Percentiles rank a stretch among this genome's conserved stretches.
Conservation (phyloP, 2,888 invertebrate species). For the Xestoiulus laeticollis region DNA sequence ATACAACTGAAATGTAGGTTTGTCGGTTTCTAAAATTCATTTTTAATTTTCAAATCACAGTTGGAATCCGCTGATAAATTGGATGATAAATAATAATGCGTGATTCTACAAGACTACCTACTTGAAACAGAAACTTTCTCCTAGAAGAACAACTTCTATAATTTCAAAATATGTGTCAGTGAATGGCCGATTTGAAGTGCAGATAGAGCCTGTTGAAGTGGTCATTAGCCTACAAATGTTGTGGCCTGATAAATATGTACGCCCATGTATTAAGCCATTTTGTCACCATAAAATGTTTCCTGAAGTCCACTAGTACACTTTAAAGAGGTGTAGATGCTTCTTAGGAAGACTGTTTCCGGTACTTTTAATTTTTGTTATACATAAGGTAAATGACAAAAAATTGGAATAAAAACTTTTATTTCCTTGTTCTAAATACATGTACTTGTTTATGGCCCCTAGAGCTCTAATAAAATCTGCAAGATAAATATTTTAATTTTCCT, state of each 20-base stretch:
- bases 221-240: constrained; percentile 11
- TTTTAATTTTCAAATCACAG: neutral
- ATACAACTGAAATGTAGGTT: neutral
- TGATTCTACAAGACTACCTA: neutral
- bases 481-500: no score
- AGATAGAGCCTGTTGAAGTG: neutral
- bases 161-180: neutral
- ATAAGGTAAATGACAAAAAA: no score
- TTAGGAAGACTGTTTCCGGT: neutral
- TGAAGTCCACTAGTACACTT: neutral
- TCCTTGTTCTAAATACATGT: no score
- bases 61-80: neutral
- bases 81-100: neutral
- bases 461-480: no score
- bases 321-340: neutral
- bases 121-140: constrained; percentile 25
- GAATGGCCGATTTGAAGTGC: neutral
- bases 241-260: neutral
- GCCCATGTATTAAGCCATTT: neutral
- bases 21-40: neutral
- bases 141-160: neutral
- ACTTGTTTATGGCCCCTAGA: no score
- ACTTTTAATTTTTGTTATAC: neutral
- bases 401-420: no score
- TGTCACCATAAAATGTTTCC: neutral